Evolutionary conservation across 2,888 invertebrate genomes (phyloP), one percentile per base, ranked within the genome.

Genomic region (Girardia tigrina): DNA sequence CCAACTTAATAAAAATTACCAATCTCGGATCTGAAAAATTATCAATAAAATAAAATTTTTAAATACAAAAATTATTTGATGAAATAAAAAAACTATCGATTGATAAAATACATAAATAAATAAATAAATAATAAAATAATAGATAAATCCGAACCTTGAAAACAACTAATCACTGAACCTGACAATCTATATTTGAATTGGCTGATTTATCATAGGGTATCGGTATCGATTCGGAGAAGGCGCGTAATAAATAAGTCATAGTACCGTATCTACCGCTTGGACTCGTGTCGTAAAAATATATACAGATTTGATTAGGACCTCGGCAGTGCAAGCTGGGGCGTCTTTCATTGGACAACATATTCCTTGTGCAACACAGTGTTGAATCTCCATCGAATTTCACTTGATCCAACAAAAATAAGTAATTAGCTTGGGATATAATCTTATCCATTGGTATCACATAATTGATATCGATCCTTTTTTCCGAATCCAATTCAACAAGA

Each of bases 251-350:
- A 82, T 97, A 97, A 0, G 94, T 93, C 91, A 97, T 95, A 72
- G 95, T 95, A 78, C 98, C 98, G 85, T 88, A 94, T 81, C 91
- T 90, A 78, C 98, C 98, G 83, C 94, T 94, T 0, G 98, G 97
- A 26, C 98, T 97, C 83, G 91, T 92, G 86, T 98, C 97, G 84
- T 94, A 97, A 84, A 98, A 90, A 84, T 94, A 93, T 84, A 92
- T 91, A 84, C 97, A 97, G 78, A 98, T 91, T n/a, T 42, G 42
- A 42, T n/a, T 14, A 42, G 42, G 14, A 12, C 42, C 42, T 42
- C 42, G 12, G n/a, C 42, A 42, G 42, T n/a, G 14, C n/a, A n/a
- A n/a, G 42, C 14, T 14, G n/a, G n/a, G n/a, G n/a, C n/a, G n/a
- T n/a, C n/a, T n/a, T n/a, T n/a, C n/a, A n/a, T n/a, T n/a, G 42